Conservation (phyloP, 2,797 vertebrate genomes). For the Mus spretus region DNA sequence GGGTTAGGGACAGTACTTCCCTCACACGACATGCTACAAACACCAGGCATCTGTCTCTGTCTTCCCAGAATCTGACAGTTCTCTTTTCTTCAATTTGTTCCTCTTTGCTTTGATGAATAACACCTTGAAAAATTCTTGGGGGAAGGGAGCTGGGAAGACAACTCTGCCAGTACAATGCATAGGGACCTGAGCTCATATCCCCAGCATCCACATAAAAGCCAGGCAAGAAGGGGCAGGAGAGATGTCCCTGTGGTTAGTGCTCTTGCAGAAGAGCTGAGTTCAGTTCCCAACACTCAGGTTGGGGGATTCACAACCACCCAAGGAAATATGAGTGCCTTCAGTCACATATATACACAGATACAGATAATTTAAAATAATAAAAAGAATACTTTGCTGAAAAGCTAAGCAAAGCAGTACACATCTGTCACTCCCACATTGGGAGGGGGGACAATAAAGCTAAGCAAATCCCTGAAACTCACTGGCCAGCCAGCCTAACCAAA, state of each 20-base stretch:
- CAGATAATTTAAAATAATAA: background rate
- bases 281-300: background rate
- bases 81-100: slow-evolving; percentile 14
- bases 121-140: background rate
- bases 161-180: background rate
- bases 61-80: background rate
- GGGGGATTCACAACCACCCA: background rate
- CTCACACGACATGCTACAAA: background rate
- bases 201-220: background rate
- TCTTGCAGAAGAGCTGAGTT: background rate
- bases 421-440: background rate
- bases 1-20: background rate
- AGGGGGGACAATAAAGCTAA: background rate
- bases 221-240: background rate
- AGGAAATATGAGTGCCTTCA: background rate
- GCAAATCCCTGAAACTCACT: background rate
- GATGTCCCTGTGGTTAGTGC: background rate
- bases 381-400: background rate
- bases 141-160: background rate
- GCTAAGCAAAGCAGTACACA: background rate
- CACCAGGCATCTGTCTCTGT: background rate
- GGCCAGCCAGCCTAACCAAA: background rate
- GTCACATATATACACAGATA: background rate
- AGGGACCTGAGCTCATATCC: background rate
- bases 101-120: slow-evolving; percentile 15